Evolutionary conservation across 2,113 vertebrate genomes (phyloP).

Genomic region (Willisornis vidua): DNA sequence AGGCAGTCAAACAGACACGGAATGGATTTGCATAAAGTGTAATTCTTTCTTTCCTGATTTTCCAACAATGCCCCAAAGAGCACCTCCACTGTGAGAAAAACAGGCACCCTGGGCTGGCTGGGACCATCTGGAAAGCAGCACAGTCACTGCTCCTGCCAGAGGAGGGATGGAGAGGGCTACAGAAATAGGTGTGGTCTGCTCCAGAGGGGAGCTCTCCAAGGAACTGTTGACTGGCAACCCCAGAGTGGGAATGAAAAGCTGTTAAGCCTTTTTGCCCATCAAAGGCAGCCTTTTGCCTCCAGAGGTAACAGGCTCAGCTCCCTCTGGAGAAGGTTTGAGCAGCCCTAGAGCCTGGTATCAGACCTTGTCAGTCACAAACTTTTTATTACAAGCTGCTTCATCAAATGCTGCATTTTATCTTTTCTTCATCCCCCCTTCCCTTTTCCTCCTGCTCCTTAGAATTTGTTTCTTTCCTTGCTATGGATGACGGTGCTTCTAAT

Average conservation of each 20-base stretch:
- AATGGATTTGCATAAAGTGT: slow-evolving; percentile 52
- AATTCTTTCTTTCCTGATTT: not conserved
- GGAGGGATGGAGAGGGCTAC: not conserved
- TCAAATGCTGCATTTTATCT: not conserved
- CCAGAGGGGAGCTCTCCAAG: not conserved
- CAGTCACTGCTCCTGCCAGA: not conserved
- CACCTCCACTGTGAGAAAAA: not conserved
- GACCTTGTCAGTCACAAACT: not conserved
- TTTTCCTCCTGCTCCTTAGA: not conserved
- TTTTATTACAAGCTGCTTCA: not conserved
- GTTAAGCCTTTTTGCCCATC: not conserved
- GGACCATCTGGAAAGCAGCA: not conserved
- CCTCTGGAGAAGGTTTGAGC: not conserved
- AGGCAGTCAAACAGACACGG: not conserved
- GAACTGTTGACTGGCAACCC: not conserved
- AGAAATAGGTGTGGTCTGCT: not conserved
- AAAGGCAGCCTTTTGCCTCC: not conserved
- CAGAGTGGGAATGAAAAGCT: not conserved
- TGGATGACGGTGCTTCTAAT: slow-evolving; percentile 46
- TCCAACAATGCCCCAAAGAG: not conserved
- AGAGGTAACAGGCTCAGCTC: not conserved
- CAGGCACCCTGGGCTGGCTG: not conserved
- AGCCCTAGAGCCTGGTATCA: not conserved
- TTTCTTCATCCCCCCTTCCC: fast-evolving
- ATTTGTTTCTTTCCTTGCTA: not conserved